Conservation (phyloP, 2,888 invertebrate species). For the Cheilosia vernalis region DNA sequence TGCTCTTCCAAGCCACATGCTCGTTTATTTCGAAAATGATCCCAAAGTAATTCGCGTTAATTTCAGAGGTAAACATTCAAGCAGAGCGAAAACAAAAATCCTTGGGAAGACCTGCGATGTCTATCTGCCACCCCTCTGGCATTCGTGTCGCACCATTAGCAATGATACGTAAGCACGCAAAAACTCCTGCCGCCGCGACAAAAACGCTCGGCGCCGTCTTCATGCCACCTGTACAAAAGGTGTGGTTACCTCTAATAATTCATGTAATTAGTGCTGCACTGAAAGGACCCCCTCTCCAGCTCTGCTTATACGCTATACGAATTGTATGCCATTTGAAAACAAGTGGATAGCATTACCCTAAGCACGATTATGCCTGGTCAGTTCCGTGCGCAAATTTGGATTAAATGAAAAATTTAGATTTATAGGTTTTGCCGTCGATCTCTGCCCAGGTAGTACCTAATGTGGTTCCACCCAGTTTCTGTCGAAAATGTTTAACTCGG, state of each 20-base stretch:
- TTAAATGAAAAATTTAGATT: conserved; percentile 41
- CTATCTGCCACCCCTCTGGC: not conserved
- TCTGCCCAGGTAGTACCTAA: not conserved
- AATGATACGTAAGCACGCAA: conserved; percentile 38
- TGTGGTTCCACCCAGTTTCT: conserved; percentile 10
- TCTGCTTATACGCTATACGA: conserved; percentile 12
- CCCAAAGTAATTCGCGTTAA: conserved; percentile 1
- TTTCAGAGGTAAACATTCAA: conserved; percentile 13
- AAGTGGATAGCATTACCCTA: conserved; percentile 24
- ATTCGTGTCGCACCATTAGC: conserved; percentile 30
- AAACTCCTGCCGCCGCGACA: conserved; percentile 3
- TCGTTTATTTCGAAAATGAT: not conserved
- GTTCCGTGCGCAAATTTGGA: conserved; percentile 15
- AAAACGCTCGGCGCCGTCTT: not conserved
- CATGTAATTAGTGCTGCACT: conserved; percentile 38
- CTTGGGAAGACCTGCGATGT: not conserved
- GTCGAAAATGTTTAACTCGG: conserved; percentile 19
- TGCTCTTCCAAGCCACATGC: too few species aligned
- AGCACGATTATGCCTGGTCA: conserved; percentile 38
- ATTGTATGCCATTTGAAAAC: not conserved
- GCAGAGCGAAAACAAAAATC: conserved; percentile 2
- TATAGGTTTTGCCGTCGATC: conserved; percentile 15
- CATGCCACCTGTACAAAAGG: conserved; percentile 2
- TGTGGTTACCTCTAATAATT: conserved; percentile 34
- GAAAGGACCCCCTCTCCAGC: not conserved